Evolutionary conservation across 2,113 vertebrate genomes (phyloP).

Genomic region (Orientallactaga bullata): DNA sequence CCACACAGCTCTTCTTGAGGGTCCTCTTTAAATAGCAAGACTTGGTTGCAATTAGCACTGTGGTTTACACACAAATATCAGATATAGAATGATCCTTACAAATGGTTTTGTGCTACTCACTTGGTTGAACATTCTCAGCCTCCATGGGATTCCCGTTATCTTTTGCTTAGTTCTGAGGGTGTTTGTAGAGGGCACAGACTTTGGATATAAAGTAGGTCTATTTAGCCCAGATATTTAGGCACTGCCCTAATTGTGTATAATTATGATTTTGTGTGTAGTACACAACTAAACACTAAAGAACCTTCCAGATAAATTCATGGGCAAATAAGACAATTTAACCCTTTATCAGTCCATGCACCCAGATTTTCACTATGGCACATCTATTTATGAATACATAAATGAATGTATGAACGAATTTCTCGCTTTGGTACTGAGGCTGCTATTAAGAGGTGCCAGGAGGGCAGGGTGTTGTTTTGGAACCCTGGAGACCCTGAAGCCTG

Average conservation of each 20-base stretch:
- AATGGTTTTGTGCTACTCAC: not conserved
- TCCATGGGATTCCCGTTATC: not conserved
- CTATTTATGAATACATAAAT: slow-evolving; percentile 50
- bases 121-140: slow-evolving; percentile 14
- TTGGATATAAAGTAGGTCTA: not conserved
- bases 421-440: not conserved
- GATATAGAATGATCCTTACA: slow-evolving; percentile 37
- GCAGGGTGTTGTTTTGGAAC: fast-evolving
- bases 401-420: not conserved
- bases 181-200: not conserved
- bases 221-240: slow-evolving; percentile 48
- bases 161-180: not conserved
- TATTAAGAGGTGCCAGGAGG: not conserved
- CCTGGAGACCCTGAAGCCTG: not conserved
- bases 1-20: not conserved
- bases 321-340: slow-evolving; percentile 45
- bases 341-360: slow-evolving; percentile 19
- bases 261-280: slow-evolving; percentile 37
- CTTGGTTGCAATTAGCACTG: slow-evolving; percentile 47
- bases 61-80: slow-evolving; percentile 37
- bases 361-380: slow-evolving; percentile 42
- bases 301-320: slow-evolving; percentile 67
- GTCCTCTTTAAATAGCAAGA: slow-evolving; percentile 11
- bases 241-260: slow-evolving; percentile 50
- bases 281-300: slow-evolving; percentile 53